Evolutionary conservation across 2,113 vertebrate species (phyloP).

Genomic region (Rattus rattus): DNA sequence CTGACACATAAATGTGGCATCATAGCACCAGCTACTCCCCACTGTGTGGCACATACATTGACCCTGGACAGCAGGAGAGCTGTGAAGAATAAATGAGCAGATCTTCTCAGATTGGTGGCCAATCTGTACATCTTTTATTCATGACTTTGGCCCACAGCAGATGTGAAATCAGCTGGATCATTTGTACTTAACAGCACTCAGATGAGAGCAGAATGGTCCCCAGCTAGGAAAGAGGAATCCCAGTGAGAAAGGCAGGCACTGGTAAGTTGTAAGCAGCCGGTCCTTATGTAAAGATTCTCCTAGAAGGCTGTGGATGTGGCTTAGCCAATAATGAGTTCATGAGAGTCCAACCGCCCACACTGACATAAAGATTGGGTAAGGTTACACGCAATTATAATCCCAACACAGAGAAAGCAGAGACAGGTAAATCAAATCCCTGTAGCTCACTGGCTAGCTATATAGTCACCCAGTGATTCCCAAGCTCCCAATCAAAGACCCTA

Average conservation of each 20-base stretch:
- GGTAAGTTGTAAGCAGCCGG: too few species aligned
- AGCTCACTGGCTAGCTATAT: neutral
- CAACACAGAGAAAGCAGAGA: too few species aligned
- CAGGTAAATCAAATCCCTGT: neutral
- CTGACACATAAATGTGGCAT: accelerated
- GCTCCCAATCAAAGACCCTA: neutral
- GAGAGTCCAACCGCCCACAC: neutral
- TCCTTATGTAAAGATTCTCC: neutral
- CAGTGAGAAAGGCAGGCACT: neutral
- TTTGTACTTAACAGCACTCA: neutral
- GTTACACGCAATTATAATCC: neutral
- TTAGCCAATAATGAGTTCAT: neutral
- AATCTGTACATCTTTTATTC: constrained; percentile 44
- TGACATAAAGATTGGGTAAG: neutral
- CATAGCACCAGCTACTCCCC: neutral
- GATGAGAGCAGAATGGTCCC: neutral
- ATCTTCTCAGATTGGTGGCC: neutral
- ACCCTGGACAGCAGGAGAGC: neutral
- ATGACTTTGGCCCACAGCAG: neutral
- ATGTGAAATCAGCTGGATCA: neutral
- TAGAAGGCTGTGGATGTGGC: neutral
- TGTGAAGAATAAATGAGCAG: neutral
- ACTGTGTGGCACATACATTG: neutral
- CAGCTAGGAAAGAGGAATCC: neutral
- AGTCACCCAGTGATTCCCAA: neutral